These are phyloP conservation scores for Dynastes hyllus DNA, from an alignment of 2,888 invertebrate genomes.

Conservation along the genomic window DNA sequence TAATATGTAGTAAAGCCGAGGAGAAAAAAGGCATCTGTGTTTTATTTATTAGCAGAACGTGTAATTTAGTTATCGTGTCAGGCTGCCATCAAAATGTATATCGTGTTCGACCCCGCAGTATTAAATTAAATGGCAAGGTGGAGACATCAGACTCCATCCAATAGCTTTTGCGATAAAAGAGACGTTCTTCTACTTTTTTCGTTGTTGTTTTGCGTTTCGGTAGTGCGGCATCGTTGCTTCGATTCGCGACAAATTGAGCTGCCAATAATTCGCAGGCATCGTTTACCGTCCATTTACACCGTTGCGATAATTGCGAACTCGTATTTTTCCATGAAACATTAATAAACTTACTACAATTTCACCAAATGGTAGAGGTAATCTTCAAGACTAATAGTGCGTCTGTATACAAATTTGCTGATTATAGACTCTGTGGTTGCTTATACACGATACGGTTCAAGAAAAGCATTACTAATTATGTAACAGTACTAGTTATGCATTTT, in stretches of 20 bases:
- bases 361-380: not conserved
- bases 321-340: not conserved
- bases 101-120: slow-evolving; percentile 48
- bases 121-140: slow-evolving; percentile 57
- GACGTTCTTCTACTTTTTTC: slow-evolving; percentile 17
- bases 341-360: not conserved
- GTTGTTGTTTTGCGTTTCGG: slow-evolving; percentile 15
- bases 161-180: slow-evolving; percentile 49
- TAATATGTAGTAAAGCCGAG: slow-evolving; percentile 31
- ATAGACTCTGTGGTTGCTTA: too few species aligned
- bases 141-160: slow-evolving; percentile 55
- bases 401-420: not conserved
- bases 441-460: too few species aligned
- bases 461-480: too few species aligned
- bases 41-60: slow-evolving; percentile 55
- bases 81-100: slow-evolving; percentile 54
- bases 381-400: too few species aligned
- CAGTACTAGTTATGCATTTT: too few species aligned
- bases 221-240: slow-evolving; percentile 9
- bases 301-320: not conserved
- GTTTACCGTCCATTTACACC: slow-evolving; percentile 8
- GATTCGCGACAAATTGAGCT: slow-evolving; percentile 23
- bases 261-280: slow-evolving; percentile 23
- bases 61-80: slow-evolving; percentile 59
- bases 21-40: slow-evolving; percentile 51